Evolutionary conservation across 2,113 vertebrate genomes (phyloP).

Genomic region (Aspidoscelis tigris): DNA sequence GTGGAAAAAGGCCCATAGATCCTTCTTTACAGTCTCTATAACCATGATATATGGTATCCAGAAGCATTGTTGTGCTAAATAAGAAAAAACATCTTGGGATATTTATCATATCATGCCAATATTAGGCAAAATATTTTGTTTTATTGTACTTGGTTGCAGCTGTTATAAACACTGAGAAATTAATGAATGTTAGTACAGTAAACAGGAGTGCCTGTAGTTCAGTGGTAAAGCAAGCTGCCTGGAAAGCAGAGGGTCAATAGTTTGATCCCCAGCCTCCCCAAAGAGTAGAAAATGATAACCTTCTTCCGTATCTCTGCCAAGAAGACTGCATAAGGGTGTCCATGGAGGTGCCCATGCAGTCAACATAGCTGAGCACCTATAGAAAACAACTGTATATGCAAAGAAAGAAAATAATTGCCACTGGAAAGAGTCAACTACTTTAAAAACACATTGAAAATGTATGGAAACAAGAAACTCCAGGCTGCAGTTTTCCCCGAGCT

Average conservation of each 20-base stretch:
- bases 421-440: slow-evolving; percentile 23
- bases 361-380: slow-evolving; percentile 26
- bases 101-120: slow-evolving; percentile 35
- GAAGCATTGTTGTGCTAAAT: slow-evolving; percentile 48
- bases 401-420: neutral
- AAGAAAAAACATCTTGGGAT: slow-evolving; percentile 33
- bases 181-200: no score
- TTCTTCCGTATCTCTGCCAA: no score
- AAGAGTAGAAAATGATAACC: no score
- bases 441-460: slow-evolving; percentile 1
- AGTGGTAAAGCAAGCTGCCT: slow-evolving; percentile 52
- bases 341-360: no score
- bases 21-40: slow-evolving; percentile 37
- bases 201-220: slow-evolving; percentile 1
- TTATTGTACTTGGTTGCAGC: slow-evolving; percentile 3
- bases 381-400: slow-evolving; percentile 35
- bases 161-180: no score
- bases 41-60: slow-evolving; percentile 53
- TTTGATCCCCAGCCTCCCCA: no score
- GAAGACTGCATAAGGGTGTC: no score
- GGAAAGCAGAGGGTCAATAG: no score
- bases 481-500: no score
- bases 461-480: no score
- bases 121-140: slow-evolving; percentile 30
- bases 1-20: no score